Base-by-base conservation (phyloP, 2,888 invertebrate genomes). In the Flexamia atlantica region DNA sequence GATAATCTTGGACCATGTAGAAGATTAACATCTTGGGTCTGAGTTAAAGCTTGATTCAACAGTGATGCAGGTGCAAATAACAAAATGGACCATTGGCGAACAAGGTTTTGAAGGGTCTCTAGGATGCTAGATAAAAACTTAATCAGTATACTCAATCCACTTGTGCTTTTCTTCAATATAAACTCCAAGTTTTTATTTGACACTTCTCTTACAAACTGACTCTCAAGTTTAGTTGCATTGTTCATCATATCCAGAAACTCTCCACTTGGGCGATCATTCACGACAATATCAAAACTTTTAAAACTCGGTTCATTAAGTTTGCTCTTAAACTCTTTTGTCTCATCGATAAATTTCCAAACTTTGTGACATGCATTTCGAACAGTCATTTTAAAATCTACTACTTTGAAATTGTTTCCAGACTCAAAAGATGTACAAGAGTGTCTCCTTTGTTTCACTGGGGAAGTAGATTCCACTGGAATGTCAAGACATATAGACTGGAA, bases 1-100 rank as follows among this genome's bases (percentile, higher is more conserved):
- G 88, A 88, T 81, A 92, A 88, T 60, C 86, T 60, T 10, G 90
- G 90, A 7, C 91, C 92, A 86, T 92, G 92, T 10, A 93, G 87
- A 32, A 89, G 87, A 86, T 91, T 90, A 0, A 17, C 79, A 36
- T 84, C 84, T 60, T 82, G 72, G 17, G 50, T 82, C 76, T 81
- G 82, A 1, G 84, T 81, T 12, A 84, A 42, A 5, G 50, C 32
- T 76, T 84, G 84, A 50, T 84, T 84, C 25, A 84, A 32, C 30
- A 84, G 25, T 17, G 82, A 72, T 32, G 82, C 84, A 23, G 84
- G 84, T 25, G 74, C 50, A 42, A 84, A 76, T n/a, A 81, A 40
- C 42, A 84, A 20, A 36, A 76, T 32, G 12, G 76, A 81, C 76
- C 81, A 79, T 32, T 82, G 79, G 12, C 74, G 57, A 30, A 76